Percentiles rank a stretch among this genome's conserved stretches.
These are phyloP conservation scores for Arrhamphus sclerolepis DNA, from an alignment of 2,797 vertebrate species.

Conservation along the genomic window DNA sequence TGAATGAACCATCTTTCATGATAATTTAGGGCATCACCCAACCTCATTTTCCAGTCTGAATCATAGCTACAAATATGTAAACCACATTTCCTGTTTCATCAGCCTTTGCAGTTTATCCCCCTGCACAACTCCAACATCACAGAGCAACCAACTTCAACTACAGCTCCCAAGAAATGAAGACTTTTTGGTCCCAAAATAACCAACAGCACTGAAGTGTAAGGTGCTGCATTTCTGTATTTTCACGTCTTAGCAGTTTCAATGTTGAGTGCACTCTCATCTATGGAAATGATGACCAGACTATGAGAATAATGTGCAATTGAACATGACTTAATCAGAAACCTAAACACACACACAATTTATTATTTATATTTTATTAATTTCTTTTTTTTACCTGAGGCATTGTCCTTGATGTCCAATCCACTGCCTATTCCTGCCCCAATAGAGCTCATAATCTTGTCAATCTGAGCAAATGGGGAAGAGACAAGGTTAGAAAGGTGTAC, in stretches of 20 bases:
- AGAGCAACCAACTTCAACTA: too few species aligned
- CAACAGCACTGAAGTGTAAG: neutral
- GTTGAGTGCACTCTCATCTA: neutral
- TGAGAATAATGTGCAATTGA: neutral
- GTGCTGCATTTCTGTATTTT: too few species aligned
- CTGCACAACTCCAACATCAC: too few species aligned
- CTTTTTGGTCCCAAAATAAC: too few species aligned
- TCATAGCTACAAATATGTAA: neutral
- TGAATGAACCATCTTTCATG: too few species aligned
- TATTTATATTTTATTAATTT: neutral
- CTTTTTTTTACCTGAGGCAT: conserved; percentile 78
- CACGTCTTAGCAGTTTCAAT: neutral
- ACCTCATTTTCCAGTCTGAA: neutral
- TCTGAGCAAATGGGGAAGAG: conserved; percentile 75
- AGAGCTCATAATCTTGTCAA: conserved; percentile 98
- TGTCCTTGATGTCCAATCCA: conserved; percentile 84
- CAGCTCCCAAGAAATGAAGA: too few species aligned
- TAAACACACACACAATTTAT: neutral
- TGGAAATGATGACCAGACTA: neutral
- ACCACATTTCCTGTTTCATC: neutral
- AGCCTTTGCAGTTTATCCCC: too few species aligned
- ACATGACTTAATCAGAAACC: neutral
- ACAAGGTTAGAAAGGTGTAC: conserved; percentile 32
- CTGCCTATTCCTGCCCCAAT: conserved; percentile 93
- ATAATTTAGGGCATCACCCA: too few species aligned